Conservation (phyloP, 1,140 invertebrate species). For the Penaeus vannamei region DNA sequence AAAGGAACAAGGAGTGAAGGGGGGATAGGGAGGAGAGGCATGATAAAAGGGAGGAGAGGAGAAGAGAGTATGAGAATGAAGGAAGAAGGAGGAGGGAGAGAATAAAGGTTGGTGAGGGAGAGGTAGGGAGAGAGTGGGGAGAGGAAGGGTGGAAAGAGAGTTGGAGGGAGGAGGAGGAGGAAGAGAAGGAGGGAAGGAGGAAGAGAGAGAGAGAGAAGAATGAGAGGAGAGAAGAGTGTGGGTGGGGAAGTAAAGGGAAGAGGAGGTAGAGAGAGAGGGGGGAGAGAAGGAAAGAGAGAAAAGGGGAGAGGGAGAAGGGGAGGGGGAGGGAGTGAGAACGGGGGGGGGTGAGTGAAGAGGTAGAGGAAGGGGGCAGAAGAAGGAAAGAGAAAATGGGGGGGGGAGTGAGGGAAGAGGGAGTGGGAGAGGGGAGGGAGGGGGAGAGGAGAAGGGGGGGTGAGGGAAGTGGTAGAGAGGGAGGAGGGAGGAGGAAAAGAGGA, state of each 20-base stretch:
- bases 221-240: background rate
- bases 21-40: background rate
- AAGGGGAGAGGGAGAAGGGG: background rate
- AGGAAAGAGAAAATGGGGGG: background rate
- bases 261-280: background rate
- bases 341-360: background rate
- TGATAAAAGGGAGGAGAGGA: too few relatives aligned
- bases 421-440: conserved; percentile 9
- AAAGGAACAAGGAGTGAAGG: background rate
- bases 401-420: background rate
- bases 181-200: background rate
- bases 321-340: too few relatives aligned
- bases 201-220: background rate
- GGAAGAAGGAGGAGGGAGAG: background rate
- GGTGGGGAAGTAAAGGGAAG: background rate
- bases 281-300: background rate
- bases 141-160: conserved; percentile 3
- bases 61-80: too few relatives aligned
- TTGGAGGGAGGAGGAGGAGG: background rate
- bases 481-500: too few relatives aligned
- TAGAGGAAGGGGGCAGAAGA: background rate
- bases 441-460: background rate
- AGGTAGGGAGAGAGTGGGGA: background rate
- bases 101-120: too few relatives aligned
- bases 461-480: conserved; percentile 3